phyloP scores from a whole-genome alignment of 2,888 invertebrate genomes.

The Drosophila colorata region DNA sequence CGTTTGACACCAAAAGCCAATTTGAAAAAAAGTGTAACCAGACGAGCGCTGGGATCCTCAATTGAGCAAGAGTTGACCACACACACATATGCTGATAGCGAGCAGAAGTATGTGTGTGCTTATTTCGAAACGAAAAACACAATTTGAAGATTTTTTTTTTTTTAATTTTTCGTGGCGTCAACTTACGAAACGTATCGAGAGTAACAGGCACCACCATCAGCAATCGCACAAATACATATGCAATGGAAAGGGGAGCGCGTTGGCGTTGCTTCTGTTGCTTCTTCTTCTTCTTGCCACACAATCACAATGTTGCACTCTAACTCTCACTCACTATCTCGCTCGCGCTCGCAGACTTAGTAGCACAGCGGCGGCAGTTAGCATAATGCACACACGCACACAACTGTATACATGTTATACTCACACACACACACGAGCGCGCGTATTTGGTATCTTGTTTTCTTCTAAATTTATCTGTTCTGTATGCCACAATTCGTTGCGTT shows the following conservation, averaged over 20 bases:
- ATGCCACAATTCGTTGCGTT: slow-evolving; percentile 38
- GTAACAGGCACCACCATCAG: slow-evolving; percentile 47
- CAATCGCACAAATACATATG: slow-evolving; percentile 38
- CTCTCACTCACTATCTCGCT: slow-evolving; percentile 61
- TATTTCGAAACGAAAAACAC: slow-evolving; percentile 55
- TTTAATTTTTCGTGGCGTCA: slow-evolving; percentile 43
- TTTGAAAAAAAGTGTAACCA: slow-evolving; percentile 32
- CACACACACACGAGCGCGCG: slow-evolving; percentile 48
- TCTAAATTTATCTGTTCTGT: slow-evolving; percentile 54
- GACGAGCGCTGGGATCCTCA: slow-evolving; percentile 50
- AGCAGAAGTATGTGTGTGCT: slow-evolving; percentile 33
- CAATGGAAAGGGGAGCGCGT: slow-evolving; percentile 58
- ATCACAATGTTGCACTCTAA: slow-evolving; percentile 64
- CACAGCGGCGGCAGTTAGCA: slow-evolving; percentile 61
- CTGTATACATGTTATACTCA: slow-evolving; percentile 54
- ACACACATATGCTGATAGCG: slow-evolving; percentile 16
- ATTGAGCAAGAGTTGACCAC: slow-evolving; percentile 48
- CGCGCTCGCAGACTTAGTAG: slow-evolving; percentile 55
- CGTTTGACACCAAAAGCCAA: slow-evolving; percentile 43
- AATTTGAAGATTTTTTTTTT: slow-evolving; percentile 51
- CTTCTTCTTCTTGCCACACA: slow-evolving; percentile 60
- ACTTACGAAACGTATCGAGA: slow-evolving; percentile 58
- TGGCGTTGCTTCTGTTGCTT: slow-evolving; percentile 42
- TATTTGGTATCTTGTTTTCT: slow-evolving; percentile 59
- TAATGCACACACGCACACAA: slow-evolving; percentile 61